Base-by-base conservation (phyloP, 2,113 vertebrate species). In the Struthio camelus region DNA sequence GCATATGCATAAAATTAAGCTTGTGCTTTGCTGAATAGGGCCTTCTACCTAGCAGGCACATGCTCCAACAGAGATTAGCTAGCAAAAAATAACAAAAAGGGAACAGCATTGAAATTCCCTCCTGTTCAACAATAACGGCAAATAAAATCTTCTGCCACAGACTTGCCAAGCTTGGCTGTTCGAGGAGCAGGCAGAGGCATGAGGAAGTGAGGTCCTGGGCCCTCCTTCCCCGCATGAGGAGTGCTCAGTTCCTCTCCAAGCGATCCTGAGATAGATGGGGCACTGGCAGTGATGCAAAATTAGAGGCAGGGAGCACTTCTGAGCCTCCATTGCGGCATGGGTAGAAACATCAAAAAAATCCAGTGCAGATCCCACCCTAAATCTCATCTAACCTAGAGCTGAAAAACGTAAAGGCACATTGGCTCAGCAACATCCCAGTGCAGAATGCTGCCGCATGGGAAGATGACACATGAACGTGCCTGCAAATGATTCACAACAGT, bases 381-480 rank as follows among this genome's bases (percentile, higher is more conserved):
- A n/a, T 24, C 3, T 2, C n/a, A 38, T 13, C 53, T n/a, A 32
- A 48, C 18, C 42, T 16, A 9, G 48, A 42, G 24, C 32, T 1
- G 5, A 42, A 32, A 20, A 28, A 5, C 0, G 2, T 48, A 48
- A 48, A 48, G 46, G 46, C 17, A 18, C 46, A 19, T 48, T 19
- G 18, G 46, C 46, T 48, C 18, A 9, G 46, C 46, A 48, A 19
- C 46, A 48, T 8, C 32, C 69, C 69, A 8, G 1, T 2, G 5
- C 7, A 1, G 64, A 12, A 44, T 54, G 24, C 46, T 20, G 54
- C 40, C 27, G 71, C 82, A 7, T 15, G 15, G 50, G 62, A 1
- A 23, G 42, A 19, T 32, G 82, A 4, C 38, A 30, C 36, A 54
- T 3, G 3, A 9, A 4, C 0, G 2, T 1, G 1, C 1, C 38